Conservation (phyloP, 2,113 vertebrate species). For the Caretta caretta region DNA sequence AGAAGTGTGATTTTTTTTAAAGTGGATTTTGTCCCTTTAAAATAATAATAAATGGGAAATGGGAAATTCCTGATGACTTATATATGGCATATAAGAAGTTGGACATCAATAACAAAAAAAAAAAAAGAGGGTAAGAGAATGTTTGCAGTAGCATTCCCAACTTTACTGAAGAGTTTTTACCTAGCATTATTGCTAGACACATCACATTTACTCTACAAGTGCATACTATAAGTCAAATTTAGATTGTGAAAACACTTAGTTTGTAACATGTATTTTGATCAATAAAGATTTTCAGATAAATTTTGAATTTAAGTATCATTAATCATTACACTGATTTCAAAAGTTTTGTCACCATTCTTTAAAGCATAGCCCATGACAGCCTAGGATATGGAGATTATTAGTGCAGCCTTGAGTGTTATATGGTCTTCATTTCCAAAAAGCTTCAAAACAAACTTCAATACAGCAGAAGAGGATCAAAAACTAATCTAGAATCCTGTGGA, state of each 20-base stretch:
- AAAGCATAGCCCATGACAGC: neutral
- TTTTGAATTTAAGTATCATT: neutral
- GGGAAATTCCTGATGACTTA: neutral
- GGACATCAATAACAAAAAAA: neutral
- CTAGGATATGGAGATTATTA: neutral
- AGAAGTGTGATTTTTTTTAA: neutral
- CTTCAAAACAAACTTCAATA: neutral
- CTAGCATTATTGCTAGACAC: neutral
- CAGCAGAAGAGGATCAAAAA: neutral
- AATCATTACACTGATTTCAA: neutral
- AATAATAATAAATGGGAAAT: neutral
- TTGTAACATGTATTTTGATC: neutral
- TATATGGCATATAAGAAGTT: neutral
- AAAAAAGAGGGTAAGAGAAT: neutral
- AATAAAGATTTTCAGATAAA: neutral
- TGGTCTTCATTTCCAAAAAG: neutral
- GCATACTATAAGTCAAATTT: neutral
- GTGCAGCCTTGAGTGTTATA: neutral
- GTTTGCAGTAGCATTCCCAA: neutral
- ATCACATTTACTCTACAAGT: neutral
- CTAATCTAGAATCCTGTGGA: neutral
- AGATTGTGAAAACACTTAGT: neutral
- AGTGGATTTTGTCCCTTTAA: neutral
- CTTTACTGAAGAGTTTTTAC: neutral
- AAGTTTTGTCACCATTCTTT: neutral